Conservation (phyloP, 1,140 invertebrate genomes). For the Papilio glaucus region DNA sequence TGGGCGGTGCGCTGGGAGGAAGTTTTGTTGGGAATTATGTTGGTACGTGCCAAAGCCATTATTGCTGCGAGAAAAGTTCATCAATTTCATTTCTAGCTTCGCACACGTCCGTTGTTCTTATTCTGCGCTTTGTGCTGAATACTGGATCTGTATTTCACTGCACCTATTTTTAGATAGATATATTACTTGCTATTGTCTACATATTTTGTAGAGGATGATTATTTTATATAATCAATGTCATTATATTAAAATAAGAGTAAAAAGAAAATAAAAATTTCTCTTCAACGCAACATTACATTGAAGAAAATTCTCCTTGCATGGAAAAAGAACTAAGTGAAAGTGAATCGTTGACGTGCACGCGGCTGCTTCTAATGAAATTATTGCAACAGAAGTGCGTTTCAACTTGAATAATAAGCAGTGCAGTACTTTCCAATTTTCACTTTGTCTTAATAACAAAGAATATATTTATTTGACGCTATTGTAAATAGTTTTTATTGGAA, state of each 20-base stretch:
- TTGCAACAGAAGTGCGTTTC: constrained; percentile 60
- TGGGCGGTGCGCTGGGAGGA: constrained; percentile 69
- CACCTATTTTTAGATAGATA: constrained; percentile 14
- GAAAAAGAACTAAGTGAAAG: constrained; percentile 64
- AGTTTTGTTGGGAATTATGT: constrained; percentile 84
- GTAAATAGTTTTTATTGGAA: constrained; percentile 2
- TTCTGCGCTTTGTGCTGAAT: constrained; percentile 37
- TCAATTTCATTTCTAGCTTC: constrained; percentile 81
- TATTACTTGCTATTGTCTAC: background rate
- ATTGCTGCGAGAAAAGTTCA: constrained; percentile 83
- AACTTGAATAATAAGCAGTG: constrained; percentile 54
- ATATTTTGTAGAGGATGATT: background rate
- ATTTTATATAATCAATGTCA: too few species aligned
- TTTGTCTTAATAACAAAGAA: constrained; percentile 33
- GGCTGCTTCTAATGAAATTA: constrained; percentile 60
- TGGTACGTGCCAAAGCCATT: constrained; percentile 85
- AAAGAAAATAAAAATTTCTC: background rate
- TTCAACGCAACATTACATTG: background rate
- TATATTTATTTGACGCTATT: background rate
- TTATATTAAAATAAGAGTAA: background rate
- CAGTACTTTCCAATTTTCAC: constrained; percentile 66
- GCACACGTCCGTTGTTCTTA: constrained; percentile 58
- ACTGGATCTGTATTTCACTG: constrained; percentile 37
- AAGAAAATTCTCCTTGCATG: constrained; percentile 52
- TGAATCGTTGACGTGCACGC: constrained; percentile 53